These are phyloP conservation scores for Himalopsyche anomala DNA, from an alignment of 2,888 invertebrate species.

Conservation along the genomic window DNA sequence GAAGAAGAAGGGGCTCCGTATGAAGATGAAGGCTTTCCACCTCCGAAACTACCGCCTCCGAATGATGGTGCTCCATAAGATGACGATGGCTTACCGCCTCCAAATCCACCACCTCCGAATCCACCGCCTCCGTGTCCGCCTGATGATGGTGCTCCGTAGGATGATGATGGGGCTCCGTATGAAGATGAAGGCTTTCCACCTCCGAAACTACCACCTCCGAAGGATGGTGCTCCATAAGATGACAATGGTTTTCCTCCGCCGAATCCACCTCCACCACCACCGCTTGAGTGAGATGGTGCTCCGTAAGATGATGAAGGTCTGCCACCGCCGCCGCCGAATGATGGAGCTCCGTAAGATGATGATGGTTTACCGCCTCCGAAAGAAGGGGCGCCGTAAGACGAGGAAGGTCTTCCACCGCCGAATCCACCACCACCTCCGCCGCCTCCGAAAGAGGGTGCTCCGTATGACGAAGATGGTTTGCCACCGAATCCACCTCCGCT, in stretches of 20 bases:
- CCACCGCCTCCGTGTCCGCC: slow-evolving; percentile 65
- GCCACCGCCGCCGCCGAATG: slow-evolving; percentile 68
- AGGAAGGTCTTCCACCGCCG: slow-evolving; percentile 70
- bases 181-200: slow-evolving; percentile 66
- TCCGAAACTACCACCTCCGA: slow-evolving; percentile 56
- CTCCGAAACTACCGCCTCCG: slow-evolving; percentile 67
- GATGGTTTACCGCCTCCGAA: slow-evolving; percentile 65
- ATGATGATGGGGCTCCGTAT: slow-evolving; percentile 69
- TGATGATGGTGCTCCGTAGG: slow-evolving; percentile 75
- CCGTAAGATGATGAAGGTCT: slow-evolving; percentile 75
- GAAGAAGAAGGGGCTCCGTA: slow-evolving; percentile 52
- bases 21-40: slow-evolving; percentile 61
- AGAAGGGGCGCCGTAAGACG: slow-evolving; percentile 70
- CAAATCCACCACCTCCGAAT: slow-evolving; percentile 60
- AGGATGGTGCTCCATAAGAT: slow-evolving; percentile 68
- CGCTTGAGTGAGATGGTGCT: slow-evolving; percentile 67
- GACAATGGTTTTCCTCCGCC: slow-evolving; percentile 54
- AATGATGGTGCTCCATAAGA: slow-evolving; percentile 73
- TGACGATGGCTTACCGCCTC: slow-evolving; percentile 66
- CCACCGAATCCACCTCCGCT: slow-evolving; percentile 63
- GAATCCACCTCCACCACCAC: slow-evolving; percentile 65
- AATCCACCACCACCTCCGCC: slow-evolving; percentile 66
- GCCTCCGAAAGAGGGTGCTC: slow-evolving; percentile 67
- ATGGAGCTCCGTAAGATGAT: slow-evolving; percentile 68
- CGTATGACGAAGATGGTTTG: slow-evolving; percentile 66